Conservation (phyloP, 2,888 invertebrate species). For the Seira musarum region DNA sequence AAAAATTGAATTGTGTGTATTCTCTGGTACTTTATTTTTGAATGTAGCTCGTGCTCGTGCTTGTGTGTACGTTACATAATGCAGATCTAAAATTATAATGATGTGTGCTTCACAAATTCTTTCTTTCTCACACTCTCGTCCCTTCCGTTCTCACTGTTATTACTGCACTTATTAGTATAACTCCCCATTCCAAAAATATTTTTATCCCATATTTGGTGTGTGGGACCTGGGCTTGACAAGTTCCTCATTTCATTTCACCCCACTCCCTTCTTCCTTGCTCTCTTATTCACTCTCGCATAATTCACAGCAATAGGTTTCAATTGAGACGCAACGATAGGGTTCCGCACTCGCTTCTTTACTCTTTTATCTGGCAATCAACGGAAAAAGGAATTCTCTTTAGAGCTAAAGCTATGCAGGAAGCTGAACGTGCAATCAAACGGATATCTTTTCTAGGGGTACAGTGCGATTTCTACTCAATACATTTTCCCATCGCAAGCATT, state of each 20-base stretch:
- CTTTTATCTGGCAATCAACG: constrained; percentile 17
- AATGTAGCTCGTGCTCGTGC: constrained; percentile 49
- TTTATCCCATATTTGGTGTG: too few species aligned
- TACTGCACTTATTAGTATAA: too few species aligned
- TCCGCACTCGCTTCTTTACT: neutral
- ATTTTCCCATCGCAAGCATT: constrained; percentile 43
- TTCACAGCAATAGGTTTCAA: constrained; percentile 34
- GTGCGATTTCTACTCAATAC: constrained; percentile 15
- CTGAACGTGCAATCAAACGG: constrained; percentile 48
- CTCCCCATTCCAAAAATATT: too few species aligned
- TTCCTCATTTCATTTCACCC: too few species aligned
- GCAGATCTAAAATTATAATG: too few species aligned
- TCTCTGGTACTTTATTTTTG: constrained; percentile 2
- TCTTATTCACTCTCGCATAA: constrained; percentile 48
- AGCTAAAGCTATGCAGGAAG: constrained; percentile 44
- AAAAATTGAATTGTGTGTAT: constrained; percentile 31
- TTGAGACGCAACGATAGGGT: constrained; percentile 9
- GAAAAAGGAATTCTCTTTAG: constrained; percentile 4
- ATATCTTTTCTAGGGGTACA: constrained; percentile 24
- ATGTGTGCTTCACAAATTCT: too few species aligned
- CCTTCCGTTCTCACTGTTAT: too few species aligned
- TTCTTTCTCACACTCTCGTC: too few species aligned
- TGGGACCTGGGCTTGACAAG: too few species aligned
- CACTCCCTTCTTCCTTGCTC: constrained; percentile 8
- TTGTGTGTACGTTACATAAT: neutral